Evolutionary conservation across 2,797 vertebrate genomes (phyloP).

Genomic region (Scolopax bukidnonensis): DNA sequence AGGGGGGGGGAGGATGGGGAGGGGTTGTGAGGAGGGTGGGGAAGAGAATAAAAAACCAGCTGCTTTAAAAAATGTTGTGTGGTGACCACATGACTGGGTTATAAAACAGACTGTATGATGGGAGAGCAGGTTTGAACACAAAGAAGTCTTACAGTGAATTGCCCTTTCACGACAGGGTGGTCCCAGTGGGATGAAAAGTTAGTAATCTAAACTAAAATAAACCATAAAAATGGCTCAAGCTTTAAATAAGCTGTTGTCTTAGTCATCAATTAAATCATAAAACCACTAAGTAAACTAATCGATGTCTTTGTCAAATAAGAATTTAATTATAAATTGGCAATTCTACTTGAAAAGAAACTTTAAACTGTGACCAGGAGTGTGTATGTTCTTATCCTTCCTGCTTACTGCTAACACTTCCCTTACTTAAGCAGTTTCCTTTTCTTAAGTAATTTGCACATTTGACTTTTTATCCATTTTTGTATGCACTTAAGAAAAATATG

Average conservation of each 20-base stretch:
- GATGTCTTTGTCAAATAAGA: constrained; percentile 50
- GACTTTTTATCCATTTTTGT: neutral
- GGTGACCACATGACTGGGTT: neutral
- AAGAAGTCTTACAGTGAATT: constrained; percentile 12
- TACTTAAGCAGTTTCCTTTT: constrained; percentile 45
- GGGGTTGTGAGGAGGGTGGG: too few species aligned
- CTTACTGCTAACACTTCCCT: constrained; percentile 33
- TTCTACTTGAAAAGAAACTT: constrained; percentile 54
- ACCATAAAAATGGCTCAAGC: constrained; percentile 28
- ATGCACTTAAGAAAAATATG: neutral
- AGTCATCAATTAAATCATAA: constrained; percentile 69
- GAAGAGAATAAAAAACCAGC: neutral
- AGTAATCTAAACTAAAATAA: constrained; percentile 55
- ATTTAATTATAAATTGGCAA: constrained; percentile 69
- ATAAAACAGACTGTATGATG: neutral
- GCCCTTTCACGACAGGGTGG: constrained; percentile 31
- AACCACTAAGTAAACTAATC: constrained; percentile 56
- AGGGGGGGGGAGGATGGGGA: too few species aligned
- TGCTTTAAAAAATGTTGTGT: neutral
- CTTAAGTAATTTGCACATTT: constrained; percentile 16
- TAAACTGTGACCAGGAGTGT: constrained; percentile 44
- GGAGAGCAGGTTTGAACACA: neutral
- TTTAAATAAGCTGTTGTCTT: constrained; percentile 59
- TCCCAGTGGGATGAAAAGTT: constrained; percentile 32
- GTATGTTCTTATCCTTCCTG: constrained; percentile 34